Conservation (phyloP, 2,888 invertebrate species). For the Notodonta dromedarius region DNA sequence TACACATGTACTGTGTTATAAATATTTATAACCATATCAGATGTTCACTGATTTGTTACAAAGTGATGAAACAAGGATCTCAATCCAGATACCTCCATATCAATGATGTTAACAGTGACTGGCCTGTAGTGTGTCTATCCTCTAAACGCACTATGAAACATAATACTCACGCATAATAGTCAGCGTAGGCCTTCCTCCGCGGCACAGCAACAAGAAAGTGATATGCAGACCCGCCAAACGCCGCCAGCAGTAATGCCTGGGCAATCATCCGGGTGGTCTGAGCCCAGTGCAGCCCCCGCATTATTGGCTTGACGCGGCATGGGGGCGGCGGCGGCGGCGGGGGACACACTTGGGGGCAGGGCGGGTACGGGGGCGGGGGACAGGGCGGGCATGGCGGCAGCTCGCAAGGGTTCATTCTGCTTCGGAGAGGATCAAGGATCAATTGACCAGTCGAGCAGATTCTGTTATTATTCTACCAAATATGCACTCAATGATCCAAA, state of each 20-base stretch:
- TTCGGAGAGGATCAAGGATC: slow-evolving; percentile 6
- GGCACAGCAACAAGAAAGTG: slow-evolving; percentile 81
- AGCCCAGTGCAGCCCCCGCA: slow-evolving; percentile 87
- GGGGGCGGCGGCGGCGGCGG: slow-evolving; percentile 55
- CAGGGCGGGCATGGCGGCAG: slow-evolving; percentile 49
- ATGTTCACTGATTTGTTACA: background rate
- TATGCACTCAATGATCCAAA: too few relatives aligned
- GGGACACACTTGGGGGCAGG: slow-evolving; percentile 56
- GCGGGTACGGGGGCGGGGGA: slow-evolving; percentile 58
- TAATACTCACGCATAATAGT: slow-evolving; percentile 89
- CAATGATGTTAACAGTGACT: too few relatives aligned
- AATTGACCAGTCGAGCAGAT: too few relatives aligned
- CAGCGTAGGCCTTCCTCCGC: slow-evolving; percentile 85
- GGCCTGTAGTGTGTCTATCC: too few relatives aligned
- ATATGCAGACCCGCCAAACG: slow-evolving; percentile 63
- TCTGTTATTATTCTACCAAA: too few relatives aligned
- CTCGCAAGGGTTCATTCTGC: slow-evolving; percentile 43
- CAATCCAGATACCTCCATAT: too few relatives aligned
- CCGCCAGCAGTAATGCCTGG: slow-evolving; percentile 68
- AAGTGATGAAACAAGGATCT: too few relatives aligned
- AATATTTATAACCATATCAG: background rate
- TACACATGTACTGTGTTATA: too few relatives aligned
- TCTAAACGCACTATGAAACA: too few relatives aligned
- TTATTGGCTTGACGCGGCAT: slow-evolving; percentile 81
- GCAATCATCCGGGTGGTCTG: slow-evolving; percentile 85